Evolutionary conservation across 1,140 invertebrate species (phyloP).

Genomic region (Lethrus apterus): DNA sequence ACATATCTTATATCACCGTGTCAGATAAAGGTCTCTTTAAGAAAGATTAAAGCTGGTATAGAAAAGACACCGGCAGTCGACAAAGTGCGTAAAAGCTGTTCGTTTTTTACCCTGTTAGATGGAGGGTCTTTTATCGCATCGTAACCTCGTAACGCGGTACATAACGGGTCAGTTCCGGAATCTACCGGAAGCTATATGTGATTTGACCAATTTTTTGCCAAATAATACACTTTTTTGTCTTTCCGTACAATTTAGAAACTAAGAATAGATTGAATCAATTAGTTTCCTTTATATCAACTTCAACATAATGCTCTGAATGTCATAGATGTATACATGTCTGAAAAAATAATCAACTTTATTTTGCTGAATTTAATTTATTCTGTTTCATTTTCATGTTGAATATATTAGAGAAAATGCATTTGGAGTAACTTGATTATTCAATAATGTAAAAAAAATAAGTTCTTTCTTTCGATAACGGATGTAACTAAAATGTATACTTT

Average conservation of each 20-base stretch:
- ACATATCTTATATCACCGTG: no score
- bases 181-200: slow-evolving; percentile 28
- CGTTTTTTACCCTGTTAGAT: slow-evolving; percentile 20
- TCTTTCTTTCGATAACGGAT: no score
- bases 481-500: no score
- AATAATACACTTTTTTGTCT: slow-evolving; percentile 16
- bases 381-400: no score
- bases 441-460: no score
- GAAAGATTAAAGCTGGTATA: slow-evolving; percentile 19
- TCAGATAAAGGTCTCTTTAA: slow-evolving; percentile 13
- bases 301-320: no score
- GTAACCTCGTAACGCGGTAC: slow-evolving; percentile 28
- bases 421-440: no score
- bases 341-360: no score
- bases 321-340: no score
- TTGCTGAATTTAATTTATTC: no score
- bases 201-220: slow-evolving; percentile 32
- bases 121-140: slow-evolving; percentile 32
- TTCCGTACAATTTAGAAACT: slow-evolving; percentile 3
- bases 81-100: slow-evolving; percentile 21
- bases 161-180: slow-evolving; percentile 34
- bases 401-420: no score
- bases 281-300: no score
- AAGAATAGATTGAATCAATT: not conserved
- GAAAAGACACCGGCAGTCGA: slow-evolving; percentile 14